Evolutionary conservation across 2,888 invertebrate species (phyloP).

Genomic region (Nipponacmea schrenckii): DNA sequence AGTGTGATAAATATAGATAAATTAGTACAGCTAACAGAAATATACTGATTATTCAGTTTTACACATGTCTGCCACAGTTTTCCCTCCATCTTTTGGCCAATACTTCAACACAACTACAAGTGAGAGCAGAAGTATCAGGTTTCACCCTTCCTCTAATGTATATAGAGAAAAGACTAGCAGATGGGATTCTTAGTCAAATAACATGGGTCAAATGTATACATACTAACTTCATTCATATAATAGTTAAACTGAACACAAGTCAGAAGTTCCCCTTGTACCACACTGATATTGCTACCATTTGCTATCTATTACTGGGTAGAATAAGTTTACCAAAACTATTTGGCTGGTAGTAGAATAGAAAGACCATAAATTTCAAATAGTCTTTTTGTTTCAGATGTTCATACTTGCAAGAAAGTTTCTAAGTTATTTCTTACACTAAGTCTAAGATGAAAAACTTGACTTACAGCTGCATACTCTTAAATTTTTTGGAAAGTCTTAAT

Average conservation of each 20-base stretch:
- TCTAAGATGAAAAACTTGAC: too few relatives aligned
- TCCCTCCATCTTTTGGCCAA: conserved; percentile 1
- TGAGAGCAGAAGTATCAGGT: neutral
- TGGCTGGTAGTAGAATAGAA: too few relatives aligned
- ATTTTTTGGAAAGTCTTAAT: too few relatives aligned
- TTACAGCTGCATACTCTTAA: too few relatives aligned
- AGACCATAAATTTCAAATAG: too few relatives aligned
- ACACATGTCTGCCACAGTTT: neutral
- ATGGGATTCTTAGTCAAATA: conserved; percentile 2
- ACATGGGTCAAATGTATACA: conserved; percentile 2
- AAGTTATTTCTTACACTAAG: too few relatives aligned
- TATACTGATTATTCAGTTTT: neutral
- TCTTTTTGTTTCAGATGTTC: too few relatives aligned
- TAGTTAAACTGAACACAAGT: neutral
- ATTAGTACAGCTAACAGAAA: neutral
- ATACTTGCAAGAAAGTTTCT: too few relatives aligned
- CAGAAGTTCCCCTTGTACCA: too few relatives aligned
- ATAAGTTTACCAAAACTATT: too few relatives aligned
- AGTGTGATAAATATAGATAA: neutral
- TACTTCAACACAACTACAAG: neutral
- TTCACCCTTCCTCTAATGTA: conserved; percentile 8
- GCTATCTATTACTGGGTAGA: too few relatives aligned
- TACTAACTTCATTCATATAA: neutral
- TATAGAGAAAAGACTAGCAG: conserved; percentile 1
- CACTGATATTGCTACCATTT: too few relatives aligned